These are phyloP conservation scores for Pandemis corylana DNA, from an alignment of 2,888 invertebrate genomes.

Conservation along the genomic window DNA sequence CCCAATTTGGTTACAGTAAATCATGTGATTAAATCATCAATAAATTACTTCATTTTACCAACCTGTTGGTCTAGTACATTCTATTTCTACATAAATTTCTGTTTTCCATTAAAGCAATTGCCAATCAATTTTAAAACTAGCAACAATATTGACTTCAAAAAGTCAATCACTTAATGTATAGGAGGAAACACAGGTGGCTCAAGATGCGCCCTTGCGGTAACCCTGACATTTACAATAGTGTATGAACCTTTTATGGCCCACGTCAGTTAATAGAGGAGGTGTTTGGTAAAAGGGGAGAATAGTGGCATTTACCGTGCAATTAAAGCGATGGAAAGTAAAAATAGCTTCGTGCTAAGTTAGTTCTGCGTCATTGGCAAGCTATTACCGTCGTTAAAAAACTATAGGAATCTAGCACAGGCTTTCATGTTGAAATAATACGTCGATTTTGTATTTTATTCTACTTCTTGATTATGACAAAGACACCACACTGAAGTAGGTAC, in stretches of 20 bases:
- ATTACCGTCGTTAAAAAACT: neutral
- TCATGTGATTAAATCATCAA: too few species aligned
- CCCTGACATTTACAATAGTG: slow-evolving; percentile 36
- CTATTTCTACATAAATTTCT: neutral
- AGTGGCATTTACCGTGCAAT: neutral
- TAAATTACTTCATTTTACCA: neutral
- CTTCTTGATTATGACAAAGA: neutral
- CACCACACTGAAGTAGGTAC: neutral
- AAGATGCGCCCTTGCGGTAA: slow-evolving; percentile 48
- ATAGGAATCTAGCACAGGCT: neutral
- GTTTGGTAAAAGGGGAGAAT: slow-evolving; percentile 1
- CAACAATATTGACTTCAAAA: slow-evolving; percentile 6
- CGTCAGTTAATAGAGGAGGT: neutral
- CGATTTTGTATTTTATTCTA: neutral
- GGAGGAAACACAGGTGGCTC: slow-evolving; percentile 37
- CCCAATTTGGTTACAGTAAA: too few species aligned
- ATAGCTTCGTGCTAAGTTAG: neutral
- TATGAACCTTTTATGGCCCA: neutral
- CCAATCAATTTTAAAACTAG: slow-evolving; percentile 12
- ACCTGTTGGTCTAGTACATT: neutral
- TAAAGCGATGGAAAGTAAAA: neutral
- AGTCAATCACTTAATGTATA: slow-evolving; percentile 31
- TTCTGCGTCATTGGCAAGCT: neutral
- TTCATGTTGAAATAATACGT: neutral
- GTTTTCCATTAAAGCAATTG: neutral